Evolutionary conservation across 2,113 vertebrate species (phyloP), one percentile per base, ranked within the genome.

Genomic region (Caracal caracal): DNA sequence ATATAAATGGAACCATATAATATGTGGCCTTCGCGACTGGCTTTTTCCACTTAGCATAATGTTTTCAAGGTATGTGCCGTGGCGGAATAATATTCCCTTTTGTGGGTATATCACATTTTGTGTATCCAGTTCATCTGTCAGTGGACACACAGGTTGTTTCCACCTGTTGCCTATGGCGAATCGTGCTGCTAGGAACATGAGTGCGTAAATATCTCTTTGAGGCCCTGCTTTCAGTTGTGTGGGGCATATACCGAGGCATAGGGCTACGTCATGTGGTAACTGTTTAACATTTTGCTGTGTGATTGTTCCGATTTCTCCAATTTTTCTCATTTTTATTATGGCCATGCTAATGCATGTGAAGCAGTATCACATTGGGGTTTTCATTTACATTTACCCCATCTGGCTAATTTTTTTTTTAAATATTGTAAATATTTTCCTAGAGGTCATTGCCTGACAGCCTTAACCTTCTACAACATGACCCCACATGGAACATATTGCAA

Each of bases 11-110:
- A 89, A 47, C 51, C 30, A 82, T 78, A 73, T 10, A 88, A 40
- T 40, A 85, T 35, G 33, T 92, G 26, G 35, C n/a, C 17, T 51
- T 93, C 82, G 20, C 83, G 51, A 71, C 33, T 59, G 22, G 49
- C 40, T 93, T 95, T 51, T 95, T 94, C 86, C 22, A 51, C 15
- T 96, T 61, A 76, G 16, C 28, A 61, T 59, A 56, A 40, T 75
- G 7, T 90, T 61, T 79, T 90, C 4, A 19, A 63, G 40, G 65
- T 95, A 59, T 59, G 56, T 63, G 17, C 12, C 4, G 20, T 73
- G 30, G 30, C 33, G 28, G 16, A 89, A 66, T 82, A 68, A 37
- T 80, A 53, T 86, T 85, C 65, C 51, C 53, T 37, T 91, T 30
- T 91, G n/a, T 56, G 28, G 16, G 66, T 35, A 40, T 49, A 22